Percentiles rank a stretch among this genome's conserved stretches.
phyloP scores from a whole-genome alignment of 1,140 invertebrate genomes.

The Philotrypesis tridentata region DNA sequence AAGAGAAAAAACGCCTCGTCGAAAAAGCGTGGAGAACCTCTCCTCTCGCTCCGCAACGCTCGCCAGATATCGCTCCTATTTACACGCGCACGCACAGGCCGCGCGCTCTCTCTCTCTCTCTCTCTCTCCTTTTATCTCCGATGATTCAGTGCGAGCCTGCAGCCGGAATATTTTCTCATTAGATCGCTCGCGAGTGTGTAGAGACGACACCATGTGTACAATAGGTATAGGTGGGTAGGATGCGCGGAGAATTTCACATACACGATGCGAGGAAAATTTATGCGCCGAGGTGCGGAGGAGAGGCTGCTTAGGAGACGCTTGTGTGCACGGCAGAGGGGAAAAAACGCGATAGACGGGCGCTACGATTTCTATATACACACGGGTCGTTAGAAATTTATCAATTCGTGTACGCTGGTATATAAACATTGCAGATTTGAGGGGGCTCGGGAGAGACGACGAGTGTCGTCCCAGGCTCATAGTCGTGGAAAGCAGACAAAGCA shows the following conservation, averaged over 20 bases:
- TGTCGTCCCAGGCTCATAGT: constrained; percentile 10
- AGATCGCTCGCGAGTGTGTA: neutral
- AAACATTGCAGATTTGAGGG: neutral
- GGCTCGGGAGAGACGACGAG: constrained; percentile 1
- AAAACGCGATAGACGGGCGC: too few relatives aligned
- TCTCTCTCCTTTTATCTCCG: constrained; percentile 2
- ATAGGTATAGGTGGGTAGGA: neutral
- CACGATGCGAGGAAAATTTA: neutral
- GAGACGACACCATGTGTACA: neutral
- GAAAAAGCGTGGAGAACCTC: too few relatives aligned
- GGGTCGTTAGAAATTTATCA: too few relatives aligned
- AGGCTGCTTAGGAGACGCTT: neutral
- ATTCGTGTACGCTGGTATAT: constrained; percentile 24
- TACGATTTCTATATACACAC: too few relatives aligned
- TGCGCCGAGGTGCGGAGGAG: constrained; percentile 40
- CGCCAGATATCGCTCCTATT: neutral
- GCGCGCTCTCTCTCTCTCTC: too few relatives aligned
- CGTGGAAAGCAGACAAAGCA: neutral
- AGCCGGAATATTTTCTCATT: constrained; percentile 30
- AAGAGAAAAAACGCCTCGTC: too few relatives aligned
- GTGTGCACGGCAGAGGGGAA: too few relatives aligned
- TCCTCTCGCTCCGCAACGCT: neutral
- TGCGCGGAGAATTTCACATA: neutral
- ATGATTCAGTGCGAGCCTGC: constrained; percentile 37
- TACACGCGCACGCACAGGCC: neutral